Evolutionary conservation across 1,140 invertebrate species (phyloP).

Genomic region (Oreohelix idahoensis): DNA sequence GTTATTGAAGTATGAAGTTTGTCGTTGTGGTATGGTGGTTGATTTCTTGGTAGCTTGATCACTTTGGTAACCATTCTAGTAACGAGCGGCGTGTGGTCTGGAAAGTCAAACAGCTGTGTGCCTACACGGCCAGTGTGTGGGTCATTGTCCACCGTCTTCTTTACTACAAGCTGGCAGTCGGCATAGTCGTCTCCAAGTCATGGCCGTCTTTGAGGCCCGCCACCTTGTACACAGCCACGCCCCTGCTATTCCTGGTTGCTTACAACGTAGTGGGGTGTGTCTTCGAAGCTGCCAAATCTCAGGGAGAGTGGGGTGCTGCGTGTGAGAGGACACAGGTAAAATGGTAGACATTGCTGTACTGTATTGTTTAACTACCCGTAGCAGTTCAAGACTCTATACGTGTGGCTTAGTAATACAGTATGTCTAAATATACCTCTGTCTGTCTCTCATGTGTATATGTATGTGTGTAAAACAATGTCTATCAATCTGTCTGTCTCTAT

Average conservation of each 20-base stretch:
- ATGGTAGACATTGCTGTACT: too few relatives aligned
- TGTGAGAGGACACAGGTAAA: conserved; percentile 67
- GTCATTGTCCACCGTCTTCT: conserved; percentile 51
- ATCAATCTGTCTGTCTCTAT: too few relatives aligned
- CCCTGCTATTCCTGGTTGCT: conserved; percentile 49
- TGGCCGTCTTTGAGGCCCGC: conserved; percentile 41
- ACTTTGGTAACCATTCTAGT: neutral
- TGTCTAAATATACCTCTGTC: too few relatives aligned
- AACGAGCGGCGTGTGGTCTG: neutral
- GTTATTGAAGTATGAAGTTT: too few relatives aligned
- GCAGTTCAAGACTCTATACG: too few relatives aligned
- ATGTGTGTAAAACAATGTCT: too few relatives aligned
- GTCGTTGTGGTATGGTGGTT: too few relatives aligned
- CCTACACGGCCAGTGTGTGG: conserved; percentile 49
- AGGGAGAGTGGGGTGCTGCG: conserved; percentile 55
- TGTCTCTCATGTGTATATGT: too few relatives aligned
- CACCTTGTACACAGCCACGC: conserved; percentile 48
- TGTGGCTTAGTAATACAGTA: too few relatives aligned
- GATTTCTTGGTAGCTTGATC: neutral
- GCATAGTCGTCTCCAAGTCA: conserved; percentile 30
- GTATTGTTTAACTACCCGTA: too few relatives aligned
- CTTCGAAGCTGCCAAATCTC: conserved; percentile 37
- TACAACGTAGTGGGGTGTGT: conserved; percentile 50
- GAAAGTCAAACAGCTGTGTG: conserved; percentile 37
- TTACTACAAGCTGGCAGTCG: conserved; percentile 47